Base-by-base conservation (phyloP, 2,888 invertebrate genomes). In the Aleiodes alternator region DNA sequence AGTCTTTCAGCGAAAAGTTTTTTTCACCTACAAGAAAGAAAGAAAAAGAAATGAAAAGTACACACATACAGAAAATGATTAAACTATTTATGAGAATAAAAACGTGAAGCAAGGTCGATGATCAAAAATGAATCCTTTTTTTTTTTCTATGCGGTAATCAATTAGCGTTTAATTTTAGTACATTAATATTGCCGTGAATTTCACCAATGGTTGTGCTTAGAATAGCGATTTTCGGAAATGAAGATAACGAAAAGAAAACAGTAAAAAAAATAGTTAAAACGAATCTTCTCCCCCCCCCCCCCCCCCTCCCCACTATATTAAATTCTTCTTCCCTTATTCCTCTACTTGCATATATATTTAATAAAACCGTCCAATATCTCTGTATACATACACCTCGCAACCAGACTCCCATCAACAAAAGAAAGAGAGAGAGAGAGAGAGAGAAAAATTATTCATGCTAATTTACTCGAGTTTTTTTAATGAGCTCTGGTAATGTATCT, bases 161-260 rank as follows among this genome's bases (percentile, higher is more conserved):
- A 59, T 56, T 69, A 61, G 61, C 34, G n/a, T 14, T 48, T 75
- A 64, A 56, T 14, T 75, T 66, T 55, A 59, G 16, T 16, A 53
- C 64, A 53, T 55, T 64, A 71, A 53, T 71, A 38, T 75, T 64
- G 64, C 61, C 70, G 70, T 75, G 55, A 70, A 70, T 70, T 75
- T 55, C 59, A 23, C 38, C 51, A 50, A 61, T 75, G 70, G 64
- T 70, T 75, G 75, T 75, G 75, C 75, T 75, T 71, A 71, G 43
- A 71, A 69, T 69, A 38, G 51, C 56, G 51, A 64, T 72, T 51
- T 51, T 71, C 53, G 43, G 14, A 68, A 34, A 61, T 48, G 11
- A 9, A 53, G 14, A 38, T 29, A 38, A 31, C 43, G 34, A 6
- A 59, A 68, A n/a, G n/a, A 16, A 68, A 7, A 50, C 16, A 7